These are phyloP conservation scores for Montipora capricornis DNA, from an alignment of 64 coral and sea anemone genomes.

Conservation along the genomic window DNA sequence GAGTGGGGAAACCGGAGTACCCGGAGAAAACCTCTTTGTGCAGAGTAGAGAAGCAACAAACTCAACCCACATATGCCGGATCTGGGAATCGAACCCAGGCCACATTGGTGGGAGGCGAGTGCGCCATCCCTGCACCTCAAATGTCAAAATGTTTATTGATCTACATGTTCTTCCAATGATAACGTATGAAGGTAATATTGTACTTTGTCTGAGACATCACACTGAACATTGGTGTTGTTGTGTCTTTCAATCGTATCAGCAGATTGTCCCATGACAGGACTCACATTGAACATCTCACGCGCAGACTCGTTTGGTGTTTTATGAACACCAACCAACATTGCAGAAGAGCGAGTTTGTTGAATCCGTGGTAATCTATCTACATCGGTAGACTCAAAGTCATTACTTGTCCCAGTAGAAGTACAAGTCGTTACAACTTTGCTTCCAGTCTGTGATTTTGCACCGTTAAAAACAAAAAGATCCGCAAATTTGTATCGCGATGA, in stretches of 20 bases:
- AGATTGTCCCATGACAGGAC: slow-evolving; percentile 38
- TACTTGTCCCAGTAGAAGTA: not conserved
- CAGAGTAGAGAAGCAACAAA: too few relatives aligned
- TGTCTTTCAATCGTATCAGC: not conserved
- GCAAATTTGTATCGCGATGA: not conserved
- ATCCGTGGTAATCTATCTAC: slow-evolving; percentile 36
- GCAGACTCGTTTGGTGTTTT: slow-evolving; percentile 20
- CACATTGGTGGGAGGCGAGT: too few relatives aligned
- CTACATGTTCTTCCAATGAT: not conserved
- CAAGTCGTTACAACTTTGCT: not conserved
- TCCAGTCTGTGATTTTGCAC: not conserved
- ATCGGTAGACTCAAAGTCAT: not conserved
- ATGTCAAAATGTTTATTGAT: not conserved
- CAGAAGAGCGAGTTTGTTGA: not conserved
- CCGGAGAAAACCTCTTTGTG: too few relatives aligned
- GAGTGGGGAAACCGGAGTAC: too few relatives aligned
- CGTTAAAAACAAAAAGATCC: not conserved
- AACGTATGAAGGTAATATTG: slow-evolving; percentile 20
- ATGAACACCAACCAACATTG: slow-evolving; percentile 18
- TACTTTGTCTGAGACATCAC: slow-evolving; percentile 18
- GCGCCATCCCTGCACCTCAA: too few relatives aligned
- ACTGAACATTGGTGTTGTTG: not conserved
- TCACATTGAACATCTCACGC: slow-evolving; percentile 36
- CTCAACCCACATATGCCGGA: too few relatives aligned
- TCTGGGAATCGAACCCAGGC: too few relatives aligned